These are phyloP conservation scores for Coranthus polyacanthus DNA, from an alignment of 2,797 vertebrate species.

Conservation along the genomic window DNA sequence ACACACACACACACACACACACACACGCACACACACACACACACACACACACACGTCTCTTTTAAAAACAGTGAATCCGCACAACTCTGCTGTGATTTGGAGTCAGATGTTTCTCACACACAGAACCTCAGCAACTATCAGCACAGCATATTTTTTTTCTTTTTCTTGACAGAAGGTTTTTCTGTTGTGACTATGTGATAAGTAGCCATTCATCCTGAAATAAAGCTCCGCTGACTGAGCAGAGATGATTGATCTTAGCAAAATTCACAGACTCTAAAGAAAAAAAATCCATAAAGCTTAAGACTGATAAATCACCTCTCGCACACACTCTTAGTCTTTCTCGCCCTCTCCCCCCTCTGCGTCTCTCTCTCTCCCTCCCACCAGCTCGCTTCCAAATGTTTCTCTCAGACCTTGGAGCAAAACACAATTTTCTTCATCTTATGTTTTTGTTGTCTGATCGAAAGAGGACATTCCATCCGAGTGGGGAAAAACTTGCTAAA, in stretches of 20 bases:
- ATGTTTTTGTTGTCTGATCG: slow-evolving; percentile 58
- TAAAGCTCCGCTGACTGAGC: slow-evolving; percentile 64
- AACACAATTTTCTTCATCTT: slow-evolving; percentile 49
- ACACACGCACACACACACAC: slow-evolving; percentile 13
- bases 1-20: no score
- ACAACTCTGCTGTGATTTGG: slow-evolving; percentile 4
- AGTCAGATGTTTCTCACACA: slow-evolving; percentile 18
- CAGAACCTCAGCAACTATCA: slow-evolving; percentile 22
- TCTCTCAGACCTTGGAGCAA: slow-evolving; percentile 52
- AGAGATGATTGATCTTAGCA: slow-evolving; percentile 64
- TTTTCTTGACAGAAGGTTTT: slow-evolving; percentile 2
- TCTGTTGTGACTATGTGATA: slow-evolving; percentile 53
- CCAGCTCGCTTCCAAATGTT: slow-evolving; percentile 60
- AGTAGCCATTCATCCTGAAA: slow-evolving; percentile 68
- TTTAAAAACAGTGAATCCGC: background rate
- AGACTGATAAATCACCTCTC: slow-evolving; percentile 78
- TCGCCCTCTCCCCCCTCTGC: slow-evolving; percentile 21
- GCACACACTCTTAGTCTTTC: slow-evolving; percentile 43
- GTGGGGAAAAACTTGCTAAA: slow-evolving; percentile 20
- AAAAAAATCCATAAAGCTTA: slow-evolving; percentile 62
- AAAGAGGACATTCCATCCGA: slow-evolving; percentile 47
- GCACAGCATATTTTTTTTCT: background rate
- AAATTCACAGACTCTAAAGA: slow-evolving; percentile 62
- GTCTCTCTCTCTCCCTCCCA: slow-evolving; percentile 24
- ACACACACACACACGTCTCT: slow-evolving; percentile 10